Evolutionary conservation across 2,888 invertebrate genomes (phyloP), one percentile per base, ranked within the genome.

Genomic region (Noctua janthina): DNA sequence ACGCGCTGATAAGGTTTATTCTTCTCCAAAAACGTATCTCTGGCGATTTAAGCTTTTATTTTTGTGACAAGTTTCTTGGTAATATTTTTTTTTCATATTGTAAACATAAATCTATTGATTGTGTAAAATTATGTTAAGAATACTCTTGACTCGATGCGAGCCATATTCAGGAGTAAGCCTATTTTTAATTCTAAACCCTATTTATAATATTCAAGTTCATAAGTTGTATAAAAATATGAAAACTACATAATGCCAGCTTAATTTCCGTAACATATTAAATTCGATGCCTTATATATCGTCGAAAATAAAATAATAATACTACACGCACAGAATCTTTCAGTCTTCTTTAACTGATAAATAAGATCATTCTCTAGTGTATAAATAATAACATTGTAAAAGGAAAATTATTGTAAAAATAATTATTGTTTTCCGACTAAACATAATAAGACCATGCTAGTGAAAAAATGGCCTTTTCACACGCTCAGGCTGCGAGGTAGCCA

Each of bases 131-230:
- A 17, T 1, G 46, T 43, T 4, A 67, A 5, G 43, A 43, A 46
- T 46, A 17, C 64, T 64, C 17, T 64, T 23, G 72, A 70, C 83
- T 83, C 85, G 83, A 83, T 83, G 66, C 83, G 85, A 83, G 83
- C 66, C 76, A 81, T 43, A 35, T 17, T 74, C 15, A 56, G 23
- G 11, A 51, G 56, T 39, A 49, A 80, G 56, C 17, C 46, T 46
- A 73, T n/a, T 59, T 68, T 43, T 74, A 23, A 51, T 51, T 15
- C 29, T 59, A 78, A 78, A 59, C 10, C 49, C 29, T 49, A 76
- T 35, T n/a, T 17, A 51, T 51, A 74, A 75, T 67, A 67, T 59
- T 66, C 15, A n/a, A 39, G 29, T 67, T 35, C 1, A 46, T 67
- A 11, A 4, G 3, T 66, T 39, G 66, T 67, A 67, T 81, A 74